Evolutionary conservation across 2,797 vertebrate genomes (phyloP), one percentile per base, ranked within the genome.

Genomic region (Cirrhinus mrigala): DNA sequence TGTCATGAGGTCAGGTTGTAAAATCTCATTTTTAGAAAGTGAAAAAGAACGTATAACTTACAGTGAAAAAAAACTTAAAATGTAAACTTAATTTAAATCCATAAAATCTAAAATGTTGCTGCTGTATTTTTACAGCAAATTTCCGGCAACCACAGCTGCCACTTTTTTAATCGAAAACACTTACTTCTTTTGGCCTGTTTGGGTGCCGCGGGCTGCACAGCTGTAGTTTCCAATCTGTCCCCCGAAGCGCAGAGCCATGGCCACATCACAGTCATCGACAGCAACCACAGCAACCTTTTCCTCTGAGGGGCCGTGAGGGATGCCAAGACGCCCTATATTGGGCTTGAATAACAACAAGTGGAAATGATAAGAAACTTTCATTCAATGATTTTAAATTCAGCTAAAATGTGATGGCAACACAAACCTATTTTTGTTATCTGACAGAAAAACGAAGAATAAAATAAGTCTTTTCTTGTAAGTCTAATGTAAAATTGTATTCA

Each of bases 201-300:
- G 98, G 2, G 97, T 99, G 22, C 98, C 98, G 87, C 97, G 98
- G 37, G 98, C 98, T 0, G 98, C 98, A 0, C 98, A 99, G 50
- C 97, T 97, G 93, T 99, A 99, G 96, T 99, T 99, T 37, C 97
- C 97, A 0, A 99, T 95, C 85, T 96, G 92, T 90, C 84, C 94
- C 29, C 98, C 97, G 0, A 99, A 99, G 82, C 96, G 97, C 76
- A 99, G 95, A 0, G 98, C 97, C 95, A 99, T 96, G 8, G 98
- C 96, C 0, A 97, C 97, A 91, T 99, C 98, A 83, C 98, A 99
- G 92, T 98, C 96, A 0, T 99, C 98, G 81, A 99, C 97, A 0
- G 97, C 96, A 50, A 99, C 97, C 88, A 99, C 96, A 0, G 97
- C 98, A 90, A 99, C 97, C 92, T 99, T 99, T 90, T 99, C 98